Evolutionary conservation across 2,888 invertebrate genomes (phyloP), one percentile per base, ranked within the genome.

Genomic region (Chesias legatella): DNA sequence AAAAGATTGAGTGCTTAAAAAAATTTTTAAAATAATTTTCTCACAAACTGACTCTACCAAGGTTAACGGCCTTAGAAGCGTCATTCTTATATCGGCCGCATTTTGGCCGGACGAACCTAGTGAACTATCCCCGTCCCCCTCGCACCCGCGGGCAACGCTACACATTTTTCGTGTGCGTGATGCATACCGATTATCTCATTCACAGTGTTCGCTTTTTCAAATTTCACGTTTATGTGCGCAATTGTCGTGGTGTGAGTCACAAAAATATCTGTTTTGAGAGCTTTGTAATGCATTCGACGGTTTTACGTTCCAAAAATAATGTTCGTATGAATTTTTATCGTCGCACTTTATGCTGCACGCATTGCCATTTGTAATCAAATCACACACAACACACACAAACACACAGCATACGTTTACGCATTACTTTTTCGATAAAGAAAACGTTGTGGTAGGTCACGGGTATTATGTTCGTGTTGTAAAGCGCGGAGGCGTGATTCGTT

Each of bases 21-120:
- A 35, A 40, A 23, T 30, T 10, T 31, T 13, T 20, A 29, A 30
- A 41, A n/a, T n/a, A n/a, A 23, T 3, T 41, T 24, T 20, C 29
- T 33, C 48, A 53, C 58, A 36, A 66, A 66, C 56, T 58, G 62
- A 62, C 58, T 67, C 53, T 69, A 68, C 63, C 67, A 67, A 74
- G 76, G 85, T 82, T 81, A 70, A 73, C 53, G 79, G 75, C 82
- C 84, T 76, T 76, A 78, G 67, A 75, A 76, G 73, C 80, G 82
- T 86, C 84, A 86, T 85, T 85, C 86, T 86, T 85, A 82, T 85
- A 85, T 84, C 76, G 80, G 83, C 75, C 73, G 80, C 84, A 83
- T 82, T 86, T 86, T 78, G 86, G 86, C 70, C 68, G 55, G 69
- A 67, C 69, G 78, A 74, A 83, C 79, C 74, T 62, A 67, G 66